Evolutionary conservation across 2,113 vertebrate species (phyloP).

Genomic region (Amblyornis subalaris): DNA sequence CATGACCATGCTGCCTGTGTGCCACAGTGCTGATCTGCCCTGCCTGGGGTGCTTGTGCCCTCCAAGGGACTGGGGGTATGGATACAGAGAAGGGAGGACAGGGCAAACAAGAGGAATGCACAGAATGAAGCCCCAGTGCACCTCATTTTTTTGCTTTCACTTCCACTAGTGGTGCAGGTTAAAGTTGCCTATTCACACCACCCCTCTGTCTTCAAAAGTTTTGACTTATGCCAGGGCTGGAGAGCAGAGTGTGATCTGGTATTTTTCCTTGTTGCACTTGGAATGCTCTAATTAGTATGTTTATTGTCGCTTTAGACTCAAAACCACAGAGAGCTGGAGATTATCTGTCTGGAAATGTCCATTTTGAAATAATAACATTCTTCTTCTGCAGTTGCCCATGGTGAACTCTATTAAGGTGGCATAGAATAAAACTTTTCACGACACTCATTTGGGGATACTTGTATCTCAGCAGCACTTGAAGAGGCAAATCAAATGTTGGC

Average conservation of each 20-base stretch:
- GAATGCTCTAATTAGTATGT: neutral
- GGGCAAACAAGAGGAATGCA: neutral
- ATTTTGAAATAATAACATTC: neutral
- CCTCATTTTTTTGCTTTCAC: neutral
- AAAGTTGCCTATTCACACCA: neutral
- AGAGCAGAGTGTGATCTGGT: neutral
- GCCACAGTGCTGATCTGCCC: neutral
- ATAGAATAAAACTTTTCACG: neutral
- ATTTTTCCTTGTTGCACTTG: neutral
- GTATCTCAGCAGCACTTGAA: neutral
- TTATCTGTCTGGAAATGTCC: neutral
- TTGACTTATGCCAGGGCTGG: neutral
- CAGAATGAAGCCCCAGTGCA: neutral
- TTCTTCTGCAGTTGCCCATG: neutral
- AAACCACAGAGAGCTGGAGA: neutral
- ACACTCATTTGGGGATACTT: neutral
- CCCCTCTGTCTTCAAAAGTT: neutral
- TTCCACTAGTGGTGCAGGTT: neutral
- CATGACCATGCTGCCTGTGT: rapidly evolving
- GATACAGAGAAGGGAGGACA: neutral
- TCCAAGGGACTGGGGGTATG: neutral
- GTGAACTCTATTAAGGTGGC: neutral
- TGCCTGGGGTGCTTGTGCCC: neutral
- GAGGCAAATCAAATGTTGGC: slow-evolving; percentile 11
- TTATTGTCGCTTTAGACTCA: neutral